These are phyloP conservation scores for Polypterus bichir DNA, from an alignment of 2,113 vertebrate genomes.

Conservation along the genomic window DNA sequence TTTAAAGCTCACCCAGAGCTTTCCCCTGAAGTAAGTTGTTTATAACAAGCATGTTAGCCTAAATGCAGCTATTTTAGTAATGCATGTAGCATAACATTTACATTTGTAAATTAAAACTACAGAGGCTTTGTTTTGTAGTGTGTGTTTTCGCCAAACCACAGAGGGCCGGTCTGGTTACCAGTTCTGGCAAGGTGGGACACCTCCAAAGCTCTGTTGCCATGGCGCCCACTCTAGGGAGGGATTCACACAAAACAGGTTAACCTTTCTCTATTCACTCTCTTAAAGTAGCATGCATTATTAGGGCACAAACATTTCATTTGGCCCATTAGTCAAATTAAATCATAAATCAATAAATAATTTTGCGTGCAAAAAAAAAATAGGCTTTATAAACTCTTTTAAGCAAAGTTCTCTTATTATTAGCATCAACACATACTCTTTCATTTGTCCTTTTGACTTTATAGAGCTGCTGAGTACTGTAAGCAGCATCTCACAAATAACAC, in stretches of 20 bases:
- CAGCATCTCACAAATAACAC: no score
- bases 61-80: conserved; percentile 53
- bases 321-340: conserved; percentile 6
- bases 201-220: conserved; percentile 9
- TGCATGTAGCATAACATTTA: conserved; percentile 35
- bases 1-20: conserved; percentile 38
- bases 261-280: not conserved
- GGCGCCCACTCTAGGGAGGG: conserved; percentile 10
- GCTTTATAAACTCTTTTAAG: no score
- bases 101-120: conserved; percentile 23
- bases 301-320: conserved; percentile 4
- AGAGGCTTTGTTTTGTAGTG: conserved; percentile 9
- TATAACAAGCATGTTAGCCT: conserved; percentile 42
- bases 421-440: no score
- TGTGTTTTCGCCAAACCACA: conserved; percentile 27
- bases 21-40: conserved; percentile 35
- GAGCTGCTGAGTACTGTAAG: no score
- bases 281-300: conserved; percentile 12
- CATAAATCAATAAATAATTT: conserved; percentile 19
- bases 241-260: not conserved
- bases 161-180: conserved; percentile 40
- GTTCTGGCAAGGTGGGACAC: conserved; percentile 15
- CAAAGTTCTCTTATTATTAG: no score
- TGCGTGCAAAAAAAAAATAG: conserved; percentile 22
- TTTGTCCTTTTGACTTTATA: no score